phyloP scores from a whole-genome alignment of 2,888 invertebrate genomes.

The Bhutanitis thaidina region DNA sequence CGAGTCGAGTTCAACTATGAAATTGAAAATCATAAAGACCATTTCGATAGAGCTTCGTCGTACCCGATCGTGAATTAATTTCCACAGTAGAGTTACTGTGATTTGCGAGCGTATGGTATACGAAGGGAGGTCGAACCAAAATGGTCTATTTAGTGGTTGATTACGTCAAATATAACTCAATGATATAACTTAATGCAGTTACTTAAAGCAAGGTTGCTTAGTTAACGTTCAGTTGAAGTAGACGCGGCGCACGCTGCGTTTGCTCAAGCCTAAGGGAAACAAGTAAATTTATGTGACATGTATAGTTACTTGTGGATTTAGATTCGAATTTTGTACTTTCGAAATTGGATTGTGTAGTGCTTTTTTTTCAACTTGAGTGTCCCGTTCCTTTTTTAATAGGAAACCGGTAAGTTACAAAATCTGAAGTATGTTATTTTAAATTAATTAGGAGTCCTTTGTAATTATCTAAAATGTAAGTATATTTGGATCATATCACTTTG shows the following conservation, averaged over 20 bases:
- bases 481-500: too few species aligned
- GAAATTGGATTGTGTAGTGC: conserved; percentile 40
- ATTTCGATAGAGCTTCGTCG: neutral
- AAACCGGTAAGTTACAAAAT: conserved; percentile 28
- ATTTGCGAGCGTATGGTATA: neutral
- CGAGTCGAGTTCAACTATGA: neutral
- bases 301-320: conserved; percentile 46
- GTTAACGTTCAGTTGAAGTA: conserved; percentile 40
- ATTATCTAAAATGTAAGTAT: too few species aligned
- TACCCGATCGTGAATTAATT: neutral
- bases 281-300: conserved; percentile 48
- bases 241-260: conserved; percentile 49
- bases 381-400: conserved; percentile 41
- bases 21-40: neutral
- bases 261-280: conserved; percentile 40
- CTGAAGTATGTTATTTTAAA: too few species aligned
- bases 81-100: neutral
- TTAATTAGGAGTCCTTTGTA: too few species aligned
- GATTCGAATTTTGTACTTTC: neutral
- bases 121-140: conserved; percentile 19
- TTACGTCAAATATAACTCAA: conserved; percentile 26
- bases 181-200: conserved; percentile 26
- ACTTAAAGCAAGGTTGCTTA: conserved; percentile 50
- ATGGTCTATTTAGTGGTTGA: conserved; percentile 23
- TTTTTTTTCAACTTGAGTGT: conserved; percentile 33